Base-by-base conservation (phyloP, 2,113 vertebrate species). In the Amphiprion ocellaris region DNA sequence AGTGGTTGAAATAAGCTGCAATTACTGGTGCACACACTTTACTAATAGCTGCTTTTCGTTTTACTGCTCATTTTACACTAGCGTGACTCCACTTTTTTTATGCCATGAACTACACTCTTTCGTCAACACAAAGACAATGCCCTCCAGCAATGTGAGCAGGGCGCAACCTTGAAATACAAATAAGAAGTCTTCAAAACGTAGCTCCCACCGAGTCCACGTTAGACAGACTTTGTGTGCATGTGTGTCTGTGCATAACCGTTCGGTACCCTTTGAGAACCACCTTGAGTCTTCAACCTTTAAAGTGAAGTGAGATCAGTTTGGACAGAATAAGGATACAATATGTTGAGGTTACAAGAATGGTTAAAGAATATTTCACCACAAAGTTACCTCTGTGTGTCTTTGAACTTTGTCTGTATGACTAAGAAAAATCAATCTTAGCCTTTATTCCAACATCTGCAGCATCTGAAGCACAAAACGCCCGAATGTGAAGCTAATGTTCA, bases 121-220 rank as follows among this genome's bases (percentile, higher is more conserved):
- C 33, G 28, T 79, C 83, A 70, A 66, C 81, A 87, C 84, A 92
- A 78, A 84, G 84, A 68, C 76, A 9, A 60, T 65, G 33, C 62
- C 89, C 88, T 87, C 41, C 26, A 74, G 90, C 71, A 77, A 90
- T 55, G 67, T 85, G 76, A 89, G 82, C 50, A 8, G 75, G 85
- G 69, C 5, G 2, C 81, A 79, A 86, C 69, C 89, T 88, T 83
- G 76, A 87, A 93, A 85, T 77, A 84, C 72, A 86, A 90, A 90
- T 81, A 85, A 67, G 60, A 84, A 75, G 71, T 81, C 68, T 81
- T 85, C 81, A 88, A 87, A 85, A 73, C 62, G 55, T 4, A 9
- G 19, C 50, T 86, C 70, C 77, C 74, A 66, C 62, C 53, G 54
- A 78, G 79, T 75, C 60, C 58, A 68, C 39, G 47, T 28, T 53